phyloP scores from a whole-genome alignment of 92 coral and sea anemone species.

The Muricea muricata region DNA sequence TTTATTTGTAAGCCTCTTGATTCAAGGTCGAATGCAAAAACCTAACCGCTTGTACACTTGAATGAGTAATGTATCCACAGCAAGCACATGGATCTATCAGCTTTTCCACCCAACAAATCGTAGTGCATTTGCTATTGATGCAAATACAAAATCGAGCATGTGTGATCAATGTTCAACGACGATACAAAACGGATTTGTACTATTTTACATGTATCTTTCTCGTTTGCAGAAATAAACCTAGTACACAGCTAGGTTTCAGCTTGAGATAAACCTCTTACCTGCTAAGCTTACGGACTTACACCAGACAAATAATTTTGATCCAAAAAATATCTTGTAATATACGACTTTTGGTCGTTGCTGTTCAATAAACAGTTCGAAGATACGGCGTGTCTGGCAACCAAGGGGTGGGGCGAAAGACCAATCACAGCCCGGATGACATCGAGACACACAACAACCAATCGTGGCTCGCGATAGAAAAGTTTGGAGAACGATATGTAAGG shows the following conservation, averaged over 20 bases:
- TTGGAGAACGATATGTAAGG: too few species aligned
- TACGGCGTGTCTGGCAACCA: constrained; percentile 32
- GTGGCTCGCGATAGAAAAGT: background rate
- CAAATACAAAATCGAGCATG: background rate
- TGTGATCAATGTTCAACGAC: too few species aligned
- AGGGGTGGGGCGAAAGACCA: constrained; percentile 43
- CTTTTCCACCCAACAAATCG: background rate
- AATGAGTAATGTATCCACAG: background rate
- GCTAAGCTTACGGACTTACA: background rate
- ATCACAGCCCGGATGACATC: background rate
- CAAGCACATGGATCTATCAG: background rate
- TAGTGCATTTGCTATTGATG: background rate
- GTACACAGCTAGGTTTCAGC: background rate
- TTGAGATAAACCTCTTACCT: background rate
- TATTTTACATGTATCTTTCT: background rate
- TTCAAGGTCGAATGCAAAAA: background rate
- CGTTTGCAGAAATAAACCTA: background rate
- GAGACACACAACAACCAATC: constrained; percentile 12
- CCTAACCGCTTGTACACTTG: background rate
- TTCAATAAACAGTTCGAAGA: background rate
- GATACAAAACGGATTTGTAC: background rate
- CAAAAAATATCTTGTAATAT: background rate
- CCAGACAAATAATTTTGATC: background rate
- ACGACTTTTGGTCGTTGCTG: background rate
- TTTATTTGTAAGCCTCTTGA: background rate